Conservation (phyloP, 2,113 vertebrate species). For the Gymnorhina tibicen region DNA sequence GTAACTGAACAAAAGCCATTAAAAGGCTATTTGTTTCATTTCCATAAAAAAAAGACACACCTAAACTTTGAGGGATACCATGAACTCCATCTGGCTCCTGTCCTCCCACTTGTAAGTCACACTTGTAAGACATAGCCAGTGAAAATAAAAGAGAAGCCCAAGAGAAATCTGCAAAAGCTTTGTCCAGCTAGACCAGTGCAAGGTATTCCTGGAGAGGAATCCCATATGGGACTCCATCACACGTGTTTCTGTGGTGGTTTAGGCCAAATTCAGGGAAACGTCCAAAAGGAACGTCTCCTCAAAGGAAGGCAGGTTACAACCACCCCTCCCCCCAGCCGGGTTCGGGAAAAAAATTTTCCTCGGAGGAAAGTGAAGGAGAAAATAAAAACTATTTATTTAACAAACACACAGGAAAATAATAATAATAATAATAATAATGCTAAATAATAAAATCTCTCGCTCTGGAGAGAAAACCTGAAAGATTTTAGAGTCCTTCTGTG, state of each 20-base stretch:
- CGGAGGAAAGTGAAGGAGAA: too few species aligned
- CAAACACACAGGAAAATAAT: too few species aligned
- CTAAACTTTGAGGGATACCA: neutral
- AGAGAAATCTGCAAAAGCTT: neutral
- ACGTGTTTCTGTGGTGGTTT: rapidly evolving
- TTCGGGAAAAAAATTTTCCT: too few species aligned
- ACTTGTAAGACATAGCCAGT: neutral
- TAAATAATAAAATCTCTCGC: too few species aligned
- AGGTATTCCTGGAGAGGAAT: neutral
- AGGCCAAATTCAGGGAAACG: too few species aligned
- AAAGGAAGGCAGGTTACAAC: too few species aligned
- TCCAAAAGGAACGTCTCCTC: too few species aligned
- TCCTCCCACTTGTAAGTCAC: neutral
- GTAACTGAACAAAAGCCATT: neutral
- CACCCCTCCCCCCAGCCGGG: too few species aligned
- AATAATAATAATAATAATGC: too few species aligned
- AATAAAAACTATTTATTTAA: too few species aligned
- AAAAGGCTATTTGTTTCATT: neutral
- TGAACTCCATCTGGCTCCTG: neutral
- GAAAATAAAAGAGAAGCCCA: neutral
- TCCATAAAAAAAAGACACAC: neutral
- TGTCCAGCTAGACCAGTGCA: neutral
- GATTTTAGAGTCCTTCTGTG: too few species aligned
- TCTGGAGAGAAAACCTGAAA: too few species aligned
- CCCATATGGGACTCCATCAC: neutral